Percentiles rank a stretch among this genome's conserved stretches.
These are phyloP conservation scores for Orchesella cincta DNA, from an alignment of 1,140 invertebrate genomes.

Conservation along the genomic window DNA sequence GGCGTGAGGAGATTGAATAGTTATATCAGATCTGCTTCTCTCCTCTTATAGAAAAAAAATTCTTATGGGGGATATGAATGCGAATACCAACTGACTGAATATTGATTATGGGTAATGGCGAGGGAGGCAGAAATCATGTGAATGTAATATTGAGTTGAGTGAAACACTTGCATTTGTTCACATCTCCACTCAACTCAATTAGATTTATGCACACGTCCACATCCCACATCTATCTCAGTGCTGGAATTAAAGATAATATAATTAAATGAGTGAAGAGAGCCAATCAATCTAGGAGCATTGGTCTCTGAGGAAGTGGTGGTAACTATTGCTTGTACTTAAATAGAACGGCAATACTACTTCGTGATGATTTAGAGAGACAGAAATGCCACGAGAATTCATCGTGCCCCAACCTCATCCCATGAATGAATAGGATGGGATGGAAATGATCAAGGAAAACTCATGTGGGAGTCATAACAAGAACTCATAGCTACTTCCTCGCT, in stretches of 20 bases:
- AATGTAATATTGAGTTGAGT: no score
- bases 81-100: background rate
- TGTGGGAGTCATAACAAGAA: no score
- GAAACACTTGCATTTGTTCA: background rate
- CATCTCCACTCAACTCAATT: background rate
- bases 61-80: background rate
- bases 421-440: background rate
- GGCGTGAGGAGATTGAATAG: no score
- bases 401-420: no score
- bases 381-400: no score
- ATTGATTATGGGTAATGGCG: background rate
- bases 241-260: conserved; percentile 34
- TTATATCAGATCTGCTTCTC: no score
- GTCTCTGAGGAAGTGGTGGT: background rate
- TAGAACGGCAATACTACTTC: no score
- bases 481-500: no score
- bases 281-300: conserved; percentile 31
- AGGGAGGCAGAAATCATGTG: background rate
- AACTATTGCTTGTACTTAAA: background rate
- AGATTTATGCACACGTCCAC: conserved; percentile 19
- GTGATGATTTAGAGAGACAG: no score
- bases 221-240: no score
- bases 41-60: background rate
- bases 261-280: conserved; percentile 23
- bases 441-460: no score